A percentile compares a stretch with the other conserved stretches of the same genome.
Evolutionary conservation across 2,797 vertebrate genomes (phyloP).

Genomic region (Luscinia megarhynchos): DNA sequence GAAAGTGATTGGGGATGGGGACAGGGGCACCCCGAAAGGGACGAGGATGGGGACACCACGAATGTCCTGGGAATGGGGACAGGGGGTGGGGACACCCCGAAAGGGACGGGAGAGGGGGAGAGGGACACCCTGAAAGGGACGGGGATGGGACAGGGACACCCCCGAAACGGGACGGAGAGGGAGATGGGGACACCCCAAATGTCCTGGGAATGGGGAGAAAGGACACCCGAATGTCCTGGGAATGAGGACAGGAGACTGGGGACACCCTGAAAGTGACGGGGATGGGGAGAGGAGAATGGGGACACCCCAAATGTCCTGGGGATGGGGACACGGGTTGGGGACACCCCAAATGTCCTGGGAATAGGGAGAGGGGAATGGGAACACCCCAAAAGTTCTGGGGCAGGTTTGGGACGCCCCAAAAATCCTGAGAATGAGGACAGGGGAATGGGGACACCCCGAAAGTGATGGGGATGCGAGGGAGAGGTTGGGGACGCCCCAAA

Average conservation of each 20-base stretch:
- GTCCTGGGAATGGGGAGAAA: too few species aligned
- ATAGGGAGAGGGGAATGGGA: background rate
- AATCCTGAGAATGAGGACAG: background rate
- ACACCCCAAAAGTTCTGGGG: background rate
- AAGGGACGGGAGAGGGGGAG: too few species aligned
- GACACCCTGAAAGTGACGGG: too few species aligned
- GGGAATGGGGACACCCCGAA: background rate
- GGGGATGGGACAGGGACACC: too few species aligned
- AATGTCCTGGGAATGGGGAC: background rate
- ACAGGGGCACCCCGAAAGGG: too few species aligned
- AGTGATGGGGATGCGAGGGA: too few species aligned
- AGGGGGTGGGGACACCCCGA: background rate
- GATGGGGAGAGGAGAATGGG: background rate
- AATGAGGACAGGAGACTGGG: too few species aligned
- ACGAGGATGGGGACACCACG: background rate
- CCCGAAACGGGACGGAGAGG: too few species aligned
- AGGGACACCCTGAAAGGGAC: background rate
- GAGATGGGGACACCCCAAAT: background rate
- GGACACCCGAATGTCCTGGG: background rate
- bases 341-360: too few species aligned
- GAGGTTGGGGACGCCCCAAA: background rate
- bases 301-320: background rate
- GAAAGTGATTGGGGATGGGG: too few species aligned
- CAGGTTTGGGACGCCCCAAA: background rate
- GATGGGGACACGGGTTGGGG: background rate